Base-by-base conservation (phyloP, 2,113 vertebrate species). In the Silurus glanis region DNA sequence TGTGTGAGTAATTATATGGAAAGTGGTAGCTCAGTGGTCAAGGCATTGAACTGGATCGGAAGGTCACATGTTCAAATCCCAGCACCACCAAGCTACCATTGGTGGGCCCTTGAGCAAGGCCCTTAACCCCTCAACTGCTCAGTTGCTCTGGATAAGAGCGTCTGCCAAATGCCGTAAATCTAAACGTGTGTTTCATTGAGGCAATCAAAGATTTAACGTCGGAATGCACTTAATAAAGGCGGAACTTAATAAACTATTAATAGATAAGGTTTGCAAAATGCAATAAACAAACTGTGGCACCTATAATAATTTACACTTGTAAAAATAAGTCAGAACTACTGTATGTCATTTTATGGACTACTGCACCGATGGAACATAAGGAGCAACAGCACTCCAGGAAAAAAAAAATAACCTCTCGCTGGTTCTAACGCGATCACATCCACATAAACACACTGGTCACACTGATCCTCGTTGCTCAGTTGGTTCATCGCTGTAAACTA, bases 391-490 rank as follows among this genome's bases (percentile, higher is more conserved):
- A 21, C 19, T 17, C 19, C 7, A 21, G 17, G 12, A 28, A 47
- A 47, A 9, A 19, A 45, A 72, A 72, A 72, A 72, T 19, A 72
- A 45, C 4, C 28, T 59, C 28, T 56, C 47, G 10, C 56, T 49
- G 16, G 16, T 47, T 21, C 69, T 72, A 47, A 5, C 21, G 23
- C 62, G 23, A 23, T 74, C 47, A 47, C 71, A 21, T 19, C 49
- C 47, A 75, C 45, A 49, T 75, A 75, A 75, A 51, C 51, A 21
- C 21, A 75, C 3, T 47, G 28, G 59, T 69, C 28, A 69, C 61
- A 21, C 25, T 71, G 12, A 53, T 67, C 76, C 21, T 67, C 49
- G 58, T 79, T 80, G 21, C 51, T 80, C 84, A 71, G 12, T 80
- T 64, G 67, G 53, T 53, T 59, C 76, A 58, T 71, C 80, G 76